Evolutionary conservation across 1,140 invertebrate genomes (phyloP).

Genomic region (Zaprionus inermis): DNA sequence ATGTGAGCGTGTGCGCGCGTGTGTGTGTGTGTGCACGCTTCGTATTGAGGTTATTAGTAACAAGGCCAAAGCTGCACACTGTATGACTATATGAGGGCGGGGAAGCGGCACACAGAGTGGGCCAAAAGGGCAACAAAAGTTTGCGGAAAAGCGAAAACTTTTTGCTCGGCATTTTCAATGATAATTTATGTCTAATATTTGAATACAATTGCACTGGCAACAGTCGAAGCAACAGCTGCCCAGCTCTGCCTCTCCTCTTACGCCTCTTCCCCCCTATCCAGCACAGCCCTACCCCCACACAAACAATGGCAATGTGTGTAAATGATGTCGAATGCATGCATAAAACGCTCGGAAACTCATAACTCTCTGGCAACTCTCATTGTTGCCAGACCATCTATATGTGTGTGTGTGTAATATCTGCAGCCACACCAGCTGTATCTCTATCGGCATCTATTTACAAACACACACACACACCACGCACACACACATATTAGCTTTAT

Average conservation of each 20-base stretch:
- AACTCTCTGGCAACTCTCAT: constrained; percentile 37
- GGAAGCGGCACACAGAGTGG: neutral
- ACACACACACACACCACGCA: neutral
- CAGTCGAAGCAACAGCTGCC: constrained; percentile 32
- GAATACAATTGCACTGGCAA: constrained; percentile 72
- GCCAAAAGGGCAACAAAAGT: constrained; percentile 28
- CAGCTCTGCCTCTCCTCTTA: constrained; percentile 16
- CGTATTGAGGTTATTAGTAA: constrained; percentile 81
- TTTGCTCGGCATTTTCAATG: constrained; percentile 56
- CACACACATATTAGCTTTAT: neutral
- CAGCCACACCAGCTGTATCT: neutral
- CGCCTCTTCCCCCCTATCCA: neutral
- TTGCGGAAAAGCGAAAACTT: constrained; percentile 58
- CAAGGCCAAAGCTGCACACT: constrained; percentile 66
- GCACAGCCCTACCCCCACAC: neutral
- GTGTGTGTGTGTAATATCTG: neutral
- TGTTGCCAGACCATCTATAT: constrained; percentile 36
- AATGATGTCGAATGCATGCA: constrained; percentile 49
- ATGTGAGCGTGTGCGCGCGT: constrained; percentile 28
- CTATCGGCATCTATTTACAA: constrained; percentile 17
- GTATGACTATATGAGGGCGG: neutral
- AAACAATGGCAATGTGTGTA: constrained; percentile 56
- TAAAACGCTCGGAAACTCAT: constrained; percentile 55
- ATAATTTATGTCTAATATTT: constrained; percentile 77
- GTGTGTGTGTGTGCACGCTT: constrained; percentile 41